phyloP scores from a whole-genome alignment of 2,888 invertebrate genomes.

The Argynnis bischoffii region DNA sequence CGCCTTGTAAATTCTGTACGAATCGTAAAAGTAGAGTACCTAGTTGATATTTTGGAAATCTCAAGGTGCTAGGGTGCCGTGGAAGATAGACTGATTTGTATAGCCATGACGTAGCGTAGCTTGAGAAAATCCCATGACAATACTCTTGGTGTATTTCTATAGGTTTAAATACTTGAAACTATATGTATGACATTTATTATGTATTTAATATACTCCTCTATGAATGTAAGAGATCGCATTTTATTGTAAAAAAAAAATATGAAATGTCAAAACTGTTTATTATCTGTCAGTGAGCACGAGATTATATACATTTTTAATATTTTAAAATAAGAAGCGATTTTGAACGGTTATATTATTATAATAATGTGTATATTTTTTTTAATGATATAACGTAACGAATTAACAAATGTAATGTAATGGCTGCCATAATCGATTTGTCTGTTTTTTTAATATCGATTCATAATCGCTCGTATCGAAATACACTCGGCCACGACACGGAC shows the following conservation, averaged over 20 bases:
- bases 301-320: conserved; percentile 11
- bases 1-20: conserved; percentile 23
- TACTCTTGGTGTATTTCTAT: conserved; percentile 20
- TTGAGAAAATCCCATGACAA: conserved; percentile 49
- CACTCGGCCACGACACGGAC: conserved; percentile 14
- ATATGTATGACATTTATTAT: conserved; percentile 10
- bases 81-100: conserved; percentile 75
- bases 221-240: conserved; percentile 1
- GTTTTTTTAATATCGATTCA: conserved; percentile 7
- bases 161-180: conserved; percentile 3
- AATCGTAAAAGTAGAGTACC: conserved; percentile 15
- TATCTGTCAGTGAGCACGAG: conserved; percentile 15
- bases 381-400: not conserved
- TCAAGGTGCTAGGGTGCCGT: conserved; percentile 69
- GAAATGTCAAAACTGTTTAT: not conserved
- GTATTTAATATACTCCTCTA: conserved; percentile 1
- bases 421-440: conserved; percentile 1
- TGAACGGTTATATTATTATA: not conserved
- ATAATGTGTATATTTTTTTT: not conserved
- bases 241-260: not conserved
- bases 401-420: no score
- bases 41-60: conserved; percentile 42
- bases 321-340: conserved; percentile 11
- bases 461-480: conserved; percentile 9
- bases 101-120: conserved; percentile 70